These are phyloP conservation scores for Falco rusticolus DNA, from an alignment of 2,797 vertebrate genomes.

Conservation along the genomic window DNA sequence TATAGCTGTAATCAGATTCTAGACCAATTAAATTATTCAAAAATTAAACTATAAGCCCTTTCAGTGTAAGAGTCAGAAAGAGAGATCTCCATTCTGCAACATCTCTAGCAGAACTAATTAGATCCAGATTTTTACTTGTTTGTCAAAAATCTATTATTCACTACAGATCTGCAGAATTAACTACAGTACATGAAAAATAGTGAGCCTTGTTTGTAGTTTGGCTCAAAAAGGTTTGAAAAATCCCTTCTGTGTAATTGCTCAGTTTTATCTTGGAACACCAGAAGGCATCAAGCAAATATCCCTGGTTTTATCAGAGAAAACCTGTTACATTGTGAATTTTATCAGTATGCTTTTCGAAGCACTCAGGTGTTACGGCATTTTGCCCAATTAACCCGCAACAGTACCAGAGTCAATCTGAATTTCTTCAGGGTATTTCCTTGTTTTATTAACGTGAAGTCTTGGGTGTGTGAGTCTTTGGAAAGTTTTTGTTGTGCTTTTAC, in stretches of 20 bases:
- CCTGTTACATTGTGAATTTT: background rate
- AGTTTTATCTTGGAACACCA: slow-evolving; percentile 42
- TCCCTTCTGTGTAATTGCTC: slow-evolving; percentile 26
- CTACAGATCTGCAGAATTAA: slow-evolving; percentile 19
- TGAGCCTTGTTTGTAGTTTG: slow-evolving; percentile 5
- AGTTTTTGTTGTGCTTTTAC: background rate
- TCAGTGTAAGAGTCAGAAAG: background rate
- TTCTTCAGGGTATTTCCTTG: background rate
- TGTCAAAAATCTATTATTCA: slow-evolving; percentile 8
- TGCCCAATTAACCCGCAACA: background rate
- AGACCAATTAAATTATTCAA: background rate
- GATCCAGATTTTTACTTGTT: background rate
- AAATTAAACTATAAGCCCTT: background rate
- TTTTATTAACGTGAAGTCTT: background rate
- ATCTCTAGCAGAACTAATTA: slow-evolving; percentile 53
- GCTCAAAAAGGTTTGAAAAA: slow-evolving; percentile 23
- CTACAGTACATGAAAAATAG: background rate
- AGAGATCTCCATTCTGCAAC: background rate
- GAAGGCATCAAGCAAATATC: slow-evolving; percentile 35
- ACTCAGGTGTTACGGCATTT: background rate
- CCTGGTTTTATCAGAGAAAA: slow-evolving; percentile 19
- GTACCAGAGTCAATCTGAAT: background rate
- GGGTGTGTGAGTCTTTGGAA: background rate
- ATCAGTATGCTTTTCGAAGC: background rate
- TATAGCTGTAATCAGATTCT: background rate